Evolutionary conservation across 2,888 invertebrate species (phyloP).

Genomic region (Gymnocheta viridis): DNA sequence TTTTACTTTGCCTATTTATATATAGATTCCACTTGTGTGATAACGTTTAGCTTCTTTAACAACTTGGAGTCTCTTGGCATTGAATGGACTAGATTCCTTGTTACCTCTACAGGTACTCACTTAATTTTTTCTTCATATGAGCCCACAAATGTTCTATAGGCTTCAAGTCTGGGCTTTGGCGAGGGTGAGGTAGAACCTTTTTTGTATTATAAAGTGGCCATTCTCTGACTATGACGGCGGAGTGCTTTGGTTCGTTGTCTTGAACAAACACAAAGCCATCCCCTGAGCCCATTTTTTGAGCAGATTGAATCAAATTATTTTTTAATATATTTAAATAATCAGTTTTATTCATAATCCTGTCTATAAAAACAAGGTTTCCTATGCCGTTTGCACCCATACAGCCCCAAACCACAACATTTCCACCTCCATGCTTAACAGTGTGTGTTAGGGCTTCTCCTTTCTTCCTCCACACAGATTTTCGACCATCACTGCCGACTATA

Average conservation of each 20-base stretch:
- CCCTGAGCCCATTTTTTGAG: neutral
- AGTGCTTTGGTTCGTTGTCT: neutral
- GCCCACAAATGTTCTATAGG: neutral
- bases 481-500: neutral
- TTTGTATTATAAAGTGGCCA: slow-evolving; percentile 16
- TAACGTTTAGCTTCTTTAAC: neutral
- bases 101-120: neutral
- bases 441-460: too few species aligned
- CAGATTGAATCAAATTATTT: neutral
- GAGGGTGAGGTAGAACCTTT: slow-evolving; percentile 1
- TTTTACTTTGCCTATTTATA: too few species aligned
- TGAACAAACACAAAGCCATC: neutral
- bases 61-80: neutral
- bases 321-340: neutral
- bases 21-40: neutral
- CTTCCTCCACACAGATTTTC: too few species aligned
- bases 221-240: neutral
- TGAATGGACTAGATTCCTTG: neutral
- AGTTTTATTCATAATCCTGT: neutral
- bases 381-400: too few species aligned
- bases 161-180: slow-evolving; percentile 21
- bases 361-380: too few species aligned
- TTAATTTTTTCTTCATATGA: neutral
- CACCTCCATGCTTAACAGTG: too few species aligned
- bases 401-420: too few species aligned